Evolutionary conservation across 2,797 vertebrate species (phyloP).

Genomic region (Emydoidea blandingii): DNA sequence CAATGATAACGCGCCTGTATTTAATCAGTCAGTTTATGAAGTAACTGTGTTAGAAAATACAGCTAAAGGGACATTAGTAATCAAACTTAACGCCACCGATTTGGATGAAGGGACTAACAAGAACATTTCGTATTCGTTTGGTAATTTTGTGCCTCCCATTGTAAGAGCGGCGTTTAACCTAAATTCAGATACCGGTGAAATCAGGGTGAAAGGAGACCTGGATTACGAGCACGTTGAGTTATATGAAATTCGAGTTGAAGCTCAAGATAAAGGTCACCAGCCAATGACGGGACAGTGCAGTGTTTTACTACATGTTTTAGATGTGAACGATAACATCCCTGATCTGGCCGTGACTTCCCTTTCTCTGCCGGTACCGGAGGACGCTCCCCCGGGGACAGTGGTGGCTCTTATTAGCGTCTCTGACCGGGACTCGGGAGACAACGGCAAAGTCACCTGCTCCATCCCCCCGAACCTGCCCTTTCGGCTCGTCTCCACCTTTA

Average conservation of each 20-base stretch:
- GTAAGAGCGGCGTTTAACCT: slow-evolving; percentile 87
- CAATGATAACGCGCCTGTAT: too few species aligned
- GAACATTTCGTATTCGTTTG: slow-evolving; percentile 89
- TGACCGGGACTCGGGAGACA: slow-evolving; percentile 78
- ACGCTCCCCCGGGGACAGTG: too few species aligned
- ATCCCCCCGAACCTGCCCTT: too few species aligned
- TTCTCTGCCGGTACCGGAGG: too few species aligned
- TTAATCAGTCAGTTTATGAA: too few species aligned
- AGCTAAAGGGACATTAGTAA: too few species aligned
- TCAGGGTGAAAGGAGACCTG: slow-evolving; percentile 86
- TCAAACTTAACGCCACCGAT: slow-evolving; percentile 79
- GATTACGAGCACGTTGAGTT: slow-evolving; percentile 89
- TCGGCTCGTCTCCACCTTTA: too few species aligned
- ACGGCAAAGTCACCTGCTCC: background rate
- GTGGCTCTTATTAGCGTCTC: too few species aligned
- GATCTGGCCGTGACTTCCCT: too few species aligned
- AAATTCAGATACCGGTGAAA: slow-evolving; percentile 85
- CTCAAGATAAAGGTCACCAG: slow-evolving; percentile 87
- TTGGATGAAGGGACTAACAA: slow-evolving; percentile 85
- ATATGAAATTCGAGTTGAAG: slow-evolving; percentile 89
- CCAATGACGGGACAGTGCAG: slow-evolving; percentile 88
- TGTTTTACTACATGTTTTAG: slow-evolving; percentile 87
- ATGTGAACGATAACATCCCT: slow-evolving; percentile 89
- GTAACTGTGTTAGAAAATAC: too few species aligned
- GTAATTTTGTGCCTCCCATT: slow-evolving; percentile 83